These are phyloP conservation scores for Tragelaphus scriptus DNA, from an alignment of 2,113 vertebrate genomes.

Conservation along the genomic window DNA sequence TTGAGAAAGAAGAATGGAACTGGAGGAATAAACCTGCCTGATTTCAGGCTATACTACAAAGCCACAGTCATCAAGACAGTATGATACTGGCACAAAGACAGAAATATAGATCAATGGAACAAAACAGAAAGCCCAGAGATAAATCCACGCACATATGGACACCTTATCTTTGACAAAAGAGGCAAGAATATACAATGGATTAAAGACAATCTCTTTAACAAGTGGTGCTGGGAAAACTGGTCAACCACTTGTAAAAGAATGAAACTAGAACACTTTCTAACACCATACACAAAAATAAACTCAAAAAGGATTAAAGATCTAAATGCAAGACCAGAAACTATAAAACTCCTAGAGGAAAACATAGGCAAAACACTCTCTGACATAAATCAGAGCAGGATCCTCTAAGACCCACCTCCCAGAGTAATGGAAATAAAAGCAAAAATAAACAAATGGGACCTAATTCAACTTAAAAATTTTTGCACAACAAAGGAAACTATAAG, in stretches of 20 bases:
- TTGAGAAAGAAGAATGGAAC: too few relatives aligned
- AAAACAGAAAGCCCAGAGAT: background rate
- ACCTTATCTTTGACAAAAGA: background rate
- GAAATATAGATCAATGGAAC: background rate
- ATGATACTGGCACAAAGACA: too few relatives aligned
- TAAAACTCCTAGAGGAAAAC: background rate
- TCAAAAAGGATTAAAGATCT: background rate
- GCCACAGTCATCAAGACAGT: too few relatives aligned
- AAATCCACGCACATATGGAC: background rate
- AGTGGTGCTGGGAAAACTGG: background rate
- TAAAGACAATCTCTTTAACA: background rate
- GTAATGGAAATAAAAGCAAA: background rate
- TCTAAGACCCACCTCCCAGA: background rate
- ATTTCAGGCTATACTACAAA: too few relatives aligned
- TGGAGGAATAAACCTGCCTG: too few relatives aligned
- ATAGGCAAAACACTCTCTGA: background rate
- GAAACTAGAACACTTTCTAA: background rate
- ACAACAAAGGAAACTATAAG: background rate
- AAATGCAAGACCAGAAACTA: background rate
- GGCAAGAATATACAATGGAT: background rate
- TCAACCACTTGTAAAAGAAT: background rate
- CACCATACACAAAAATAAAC: background rate
- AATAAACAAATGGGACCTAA: background rate
- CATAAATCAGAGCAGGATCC: accelerated
- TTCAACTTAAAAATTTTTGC: background rate